These are phyloP conservation scores for Pipistrellus nathusii DNA, from an alignment of 2,797 vertebrate species.

Conservation along the genomic window DNA sequence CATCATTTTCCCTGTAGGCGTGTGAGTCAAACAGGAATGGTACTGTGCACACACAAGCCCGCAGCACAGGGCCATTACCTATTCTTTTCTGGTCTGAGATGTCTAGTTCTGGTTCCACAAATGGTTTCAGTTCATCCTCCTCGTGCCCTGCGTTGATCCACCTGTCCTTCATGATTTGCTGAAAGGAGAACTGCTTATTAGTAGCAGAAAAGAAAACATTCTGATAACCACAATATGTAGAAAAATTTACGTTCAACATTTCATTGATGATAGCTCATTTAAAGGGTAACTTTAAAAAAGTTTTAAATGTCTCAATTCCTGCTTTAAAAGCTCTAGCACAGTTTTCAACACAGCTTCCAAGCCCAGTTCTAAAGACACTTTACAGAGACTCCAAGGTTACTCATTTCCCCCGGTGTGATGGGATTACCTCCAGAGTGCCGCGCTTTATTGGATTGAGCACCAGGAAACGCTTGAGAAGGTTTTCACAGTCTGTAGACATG, in stretches of 20 bases:
- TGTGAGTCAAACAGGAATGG: neutral
- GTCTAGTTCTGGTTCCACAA: conserved; percentile 96
- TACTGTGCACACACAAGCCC: neutral
- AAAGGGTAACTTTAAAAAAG: neutral
- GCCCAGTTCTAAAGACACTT: neutral
- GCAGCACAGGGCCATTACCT: conserved; percentile 88
- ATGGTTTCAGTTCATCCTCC: conserved; percentile 98
- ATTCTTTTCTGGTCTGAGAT: conserved; percentile 99
- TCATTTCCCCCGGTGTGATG: conserved; percentile 59
- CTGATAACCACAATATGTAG: neutral
- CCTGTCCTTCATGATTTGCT: conserved; percentile 99
- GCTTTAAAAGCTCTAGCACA: neutral
- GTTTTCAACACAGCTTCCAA: neutral
- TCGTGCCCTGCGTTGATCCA: conserved; percentile 99
- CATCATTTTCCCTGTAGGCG: neutral
- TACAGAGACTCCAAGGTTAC: neutral
- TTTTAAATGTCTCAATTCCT: neutral
- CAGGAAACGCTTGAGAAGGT: conserved; percentile 98
- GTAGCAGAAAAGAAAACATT: conserved; percentile 8
- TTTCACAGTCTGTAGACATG: conserved; percentile 99
- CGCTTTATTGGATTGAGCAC: conserved; percentile 98
- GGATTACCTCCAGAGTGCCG: conserved; percentile 97
- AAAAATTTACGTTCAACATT: conserved; percentile 21
- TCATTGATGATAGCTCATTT: neutral
- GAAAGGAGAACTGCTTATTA: conserved; percentile 65